Conservation (phyloP, 2,888 invertebrate species). For the Eupithecia dodoneata region DNA sequence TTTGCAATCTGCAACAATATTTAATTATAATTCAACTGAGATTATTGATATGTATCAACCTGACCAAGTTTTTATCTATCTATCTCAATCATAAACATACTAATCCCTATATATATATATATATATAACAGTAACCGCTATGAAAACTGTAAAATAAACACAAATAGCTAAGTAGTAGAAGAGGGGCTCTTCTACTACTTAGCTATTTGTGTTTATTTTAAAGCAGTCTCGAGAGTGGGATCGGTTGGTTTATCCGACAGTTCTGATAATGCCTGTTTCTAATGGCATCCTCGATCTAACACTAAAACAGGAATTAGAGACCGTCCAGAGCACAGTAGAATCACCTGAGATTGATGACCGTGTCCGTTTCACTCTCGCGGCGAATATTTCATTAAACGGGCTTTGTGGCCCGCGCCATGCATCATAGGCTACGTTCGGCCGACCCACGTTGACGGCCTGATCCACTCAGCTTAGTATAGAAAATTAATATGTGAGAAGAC, state of each 20-base stretch:
- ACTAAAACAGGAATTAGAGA: constrained; percentile 50
- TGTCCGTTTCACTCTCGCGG: constrained; percentile 72
- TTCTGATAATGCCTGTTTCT: constrained; percentile 17
- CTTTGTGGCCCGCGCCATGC: constrained; percentile 72
- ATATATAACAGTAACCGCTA: not conserved
- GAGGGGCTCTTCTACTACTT: no score
- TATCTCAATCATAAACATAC: not conserved
- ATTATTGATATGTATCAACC: not conserved
- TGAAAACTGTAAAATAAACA: not conserved
- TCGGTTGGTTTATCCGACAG: constrained; percentile 1
- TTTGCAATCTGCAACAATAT: not conserved
- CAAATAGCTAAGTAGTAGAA: no score
- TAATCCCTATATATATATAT: not conserved
- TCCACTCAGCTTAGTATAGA: constrained; percentile 77
- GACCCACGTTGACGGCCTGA: constrained; percentile 73
- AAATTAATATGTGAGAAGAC: constrained; percentile 73
- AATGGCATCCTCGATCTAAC: constrained; percentile 27
- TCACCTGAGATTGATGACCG: constrained; percentile 76
- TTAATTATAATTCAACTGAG: not conserved
- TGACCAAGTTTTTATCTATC: not conserved
- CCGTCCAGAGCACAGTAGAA: constrained; percentile 58
- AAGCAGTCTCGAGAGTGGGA: constrained; percentile 1
- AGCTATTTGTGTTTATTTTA: no score
- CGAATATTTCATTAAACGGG: constrained; percentile 81
- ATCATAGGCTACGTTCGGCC: constrained; percentile 74